Percentiles rank a stretch among this genome's conserved stretches.
These are phyloP conservation scores for Hemicentrotus pulcherrimus DNA, from an alignment of 35 echinoderm and acorn worm species.

Conservation along the genomic window DNA sequence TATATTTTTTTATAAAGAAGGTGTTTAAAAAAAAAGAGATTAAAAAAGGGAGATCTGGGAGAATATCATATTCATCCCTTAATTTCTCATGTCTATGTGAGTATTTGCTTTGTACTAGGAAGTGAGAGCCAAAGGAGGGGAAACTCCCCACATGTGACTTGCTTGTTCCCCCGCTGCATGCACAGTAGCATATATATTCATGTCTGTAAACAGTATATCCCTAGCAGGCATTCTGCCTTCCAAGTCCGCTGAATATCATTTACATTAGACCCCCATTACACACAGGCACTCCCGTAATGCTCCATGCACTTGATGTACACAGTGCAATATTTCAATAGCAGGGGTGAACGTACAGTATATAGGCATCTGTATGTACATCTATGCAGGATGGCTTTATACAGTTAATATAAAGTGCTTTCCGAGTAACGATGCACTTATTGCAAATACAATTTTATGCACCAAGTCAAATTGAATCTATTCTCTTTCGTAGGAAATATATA, in stretches of 20 bases:
- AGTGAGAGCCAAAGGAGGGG: not conserved
- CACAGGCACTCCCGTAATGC: not conserved
- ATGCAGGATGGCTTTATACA: not conserved
- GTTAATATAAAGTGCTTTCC: not conserved
- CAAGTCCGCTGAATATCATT: not conserved
- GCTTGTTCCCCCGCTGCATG: not conserved
- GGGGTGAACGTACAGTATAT: not conserved
- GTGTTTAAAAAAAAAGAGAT: too few relatives aligned
- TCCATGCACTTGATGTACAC: not conserved
- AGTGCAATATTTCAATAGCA: not conserved
- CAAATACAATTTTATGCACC: not conserved
- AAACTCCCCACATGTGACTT: not conserved
- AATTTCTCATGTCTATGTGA: not conserved
- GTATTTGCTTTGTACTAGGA: not conserved
- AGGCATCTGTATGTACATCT: not conserved
- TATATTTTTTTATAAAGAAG: not conserved
- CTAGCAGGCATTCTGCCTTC: not conserved
- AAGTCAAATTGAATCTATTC: not conserved
- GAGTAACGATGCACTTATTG: not conserved
- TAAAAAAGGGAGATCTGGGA: too few relatives aligned
- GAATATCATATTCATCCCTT: not conserved
- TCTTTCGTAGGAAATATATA: not conserved
- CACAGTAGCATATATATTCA: not conserved
- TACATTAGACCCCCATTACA: not conserved
- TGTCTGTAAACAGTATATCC: not conserved